A percentile compares a stretch with the other conserved stretches of the same genome.
phyloP scores from a whole-genome alignment of 2,888 invertebrate genomes.

The Phengaris alcon region DNA sequence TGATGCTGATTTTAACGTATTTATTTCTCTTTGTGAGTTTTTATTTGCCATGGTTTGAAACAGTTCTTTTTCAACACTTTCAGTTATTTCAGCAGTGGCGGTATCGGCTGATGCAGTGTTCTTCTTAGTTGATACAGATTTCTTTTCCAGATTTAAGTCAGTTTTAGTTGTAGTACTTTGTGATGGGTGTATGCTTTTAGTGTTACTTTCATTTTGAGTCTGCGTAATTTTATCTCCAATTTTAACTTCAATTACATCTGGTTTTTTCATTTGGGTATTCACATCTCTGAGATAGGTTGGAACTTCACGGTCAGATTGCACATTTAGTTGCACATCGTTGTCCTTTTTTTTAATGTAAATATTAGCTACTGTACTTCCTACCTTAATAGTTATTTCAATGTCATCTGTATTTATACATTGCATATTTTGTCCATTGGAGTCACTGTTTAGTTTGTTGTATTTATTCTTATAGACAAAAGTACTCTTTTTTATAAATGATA shows the following conservation, averaged over 20 bases:
- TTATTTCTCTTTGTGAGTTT: conserved; percentile 32
- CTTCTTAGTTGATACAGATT: conserved; percentile 54
- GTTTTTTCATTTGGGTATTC: conserved; percentile 37
- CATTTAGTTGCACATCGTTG: conserved; percentile 59
- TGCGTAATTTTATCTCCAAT: conserved; percentile 40
- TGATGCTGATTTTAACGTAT: conserved; percentile 8
- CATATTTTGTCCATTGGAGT: conserved; percentile 41
- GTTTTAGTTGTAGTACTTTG: conserved; percentile 37
- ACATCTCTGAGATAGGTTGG: conserved; percentile 55
- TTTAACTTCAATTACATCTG: conserved; percentile 42
- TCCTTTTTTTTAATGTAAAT: conserved; percentile 62
- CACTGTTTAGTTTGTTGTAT: conserved; percentile 32
- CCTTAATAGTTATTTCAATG: conserved; percentile 66
- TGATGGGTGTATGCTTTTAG: not conserved
- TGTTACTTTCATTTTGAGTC: not conserved
- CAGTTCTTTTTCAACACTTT: conserved; percentile 66
- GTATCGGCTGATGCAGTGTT: conserved; percentile 70
- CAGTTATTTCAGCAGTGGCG: conserved; percentile 61
- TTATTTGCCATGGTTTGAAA: conserved; percentile 51
- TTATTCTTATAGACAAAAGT: conserved; percentile 41
- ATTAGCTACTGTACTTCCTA: conserved; percentile 61
- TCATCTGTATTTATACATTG: conserved; percentile 50
- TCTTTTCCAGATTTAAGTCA: conserved; percentile 39
- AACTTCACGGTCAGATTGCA: conserved; percentile 58
- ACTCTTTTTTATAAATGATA: conserved; percentile 54